Percentiles rank a stretch among this genome's conserved stretches.
Evolutionary conservation across 2,797 vertebrate genomes (phyloP).

Genomic region (Helostoma temminkii): DNA sequence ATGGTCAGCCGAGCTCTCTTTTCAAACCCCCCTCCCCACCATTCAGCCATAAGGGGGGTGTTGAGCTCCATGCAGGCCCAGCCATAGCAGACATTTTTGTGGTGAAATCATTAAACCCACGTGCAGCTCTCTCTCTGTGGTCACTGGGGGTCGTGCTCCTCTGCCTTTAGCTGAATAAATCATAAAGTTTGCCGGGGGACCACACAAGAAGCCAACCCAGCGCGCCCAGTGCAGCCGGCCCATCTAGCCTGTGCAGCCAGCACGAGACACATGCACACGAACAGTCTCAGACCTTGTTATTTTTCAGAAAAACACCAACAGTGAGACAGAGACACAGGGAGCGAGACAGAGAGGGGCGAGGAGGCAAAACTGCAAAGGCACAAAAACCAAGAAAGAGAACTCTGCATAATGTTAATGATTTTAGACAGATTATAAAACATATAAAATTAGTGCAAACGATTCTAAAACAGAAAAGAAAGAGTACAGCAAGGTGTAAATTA

Average conservation of each 20-base stretch:
- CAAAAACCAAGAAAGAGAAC: conserved; percentile 41
- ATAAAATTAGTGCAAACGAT: neutral
- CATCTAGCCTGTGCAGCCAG: conserved; percentile 76
- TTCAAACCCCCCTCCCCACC: conserved; percentile 54
- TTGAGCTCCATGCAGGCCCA: conserved; percentile 84
- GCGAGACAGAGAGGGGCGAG: conserved; percentile 52
- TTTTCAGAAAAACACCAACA: conserved; percentile 86
- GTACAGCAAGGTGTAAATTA: conserved; percentile 26
- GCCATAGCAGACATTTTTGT: conserved; percentile 99
- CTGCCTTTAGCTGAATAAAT: conserved; percentile 99
- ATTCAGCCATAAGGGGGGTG: conserved; percentile 61
- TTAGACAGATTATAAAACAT: conserved; percentile 13
- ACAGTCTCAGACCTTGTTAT: conserved; percentile 90
- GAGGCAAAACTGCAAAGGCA: conserved; percentile 48
- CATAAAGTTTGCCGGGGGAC: conserved; percentile 98
- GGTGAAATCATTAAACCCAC: conserved; percentile 99
- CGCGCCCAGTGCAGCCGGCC: conserved; percentile 75
- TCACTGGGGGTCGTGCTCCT: conserved; percentile 99
- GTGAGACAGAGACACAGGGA: conserved; percentile 67
- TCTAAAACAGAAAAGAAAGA: conserved; percentile 7
- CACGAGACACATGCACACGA: conserved; percentile 78
- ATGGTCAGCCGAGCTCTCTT: conserved; percentile 71
- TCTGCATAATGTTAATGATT: conserved; percentile 7
- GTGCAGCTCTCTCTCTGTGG: conserved; percentile 99
- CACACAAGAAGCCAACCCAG: conserved; percentile 95